phyloP scores from a whole-genome alignment of 2,888 invertebrate genomes.

The Zhengitettix transpicula region DNA sequence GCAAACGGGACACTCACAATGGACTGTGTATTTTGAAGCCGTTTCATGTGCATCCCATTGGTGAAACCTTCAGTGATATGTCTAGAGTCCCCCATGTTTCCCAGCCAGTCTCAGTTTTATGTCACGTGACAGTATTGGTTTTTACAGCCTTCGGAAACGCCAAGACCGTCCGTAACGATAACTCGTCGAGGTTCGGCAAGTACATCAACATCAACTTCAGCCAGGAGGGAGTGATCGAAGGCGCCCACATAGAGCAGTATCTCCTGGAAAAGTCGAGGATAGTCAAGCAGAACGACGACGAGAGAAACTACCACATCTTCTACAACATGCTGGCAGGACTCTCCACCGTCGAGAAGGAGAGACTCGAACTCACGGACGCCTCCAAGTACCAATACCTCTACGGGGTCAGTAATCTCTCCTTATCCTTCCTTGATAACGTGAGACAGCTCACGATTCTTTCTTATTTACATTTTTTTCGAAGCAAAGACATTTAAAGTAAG shows the following conservation, averaged over 20 bases:
- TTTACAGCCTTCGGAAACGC: constrained; percentile 82
- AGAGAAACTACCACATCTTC: constrained; percentile 92
- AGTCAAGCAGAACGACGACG: constrained; percentile 73
- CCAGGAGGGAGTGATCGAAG: constrained; percentile 69
- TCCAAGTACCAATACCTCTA: constrained; percentile 66
- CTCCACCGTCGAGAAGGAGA: constrained; percentile 57
- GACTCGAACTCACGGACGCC: constrained; percentile 55
- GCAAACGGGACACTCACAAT: no score
- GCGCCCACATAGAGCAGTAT: constrained; percentile 89
- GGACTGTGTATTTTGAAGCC: no score
- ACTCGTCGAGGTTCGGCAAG: constrained; percentile 91
- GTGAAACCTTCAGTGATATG: no score
- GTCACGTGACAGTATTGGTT: background rate
- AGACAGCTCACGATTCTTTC: no score
- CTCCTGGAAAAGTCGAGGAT: constrained; percentile 86
- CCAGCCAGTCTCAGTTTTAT: background rate
- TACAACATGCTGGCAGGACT: constrained; percentile 80
- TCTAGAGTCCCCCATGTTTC: background rate
- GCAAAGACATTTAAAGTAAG: no score
- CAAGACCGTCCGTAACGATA: constrained; percentile 88
- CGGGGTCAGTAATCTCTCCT: constrained; percentile 32
- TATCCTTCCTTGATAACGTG: no score
- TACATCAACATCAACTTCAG: constrained; percentile 85
- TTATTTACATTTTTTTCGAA: no score
- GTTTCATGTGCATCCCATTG: no score